Conservation (phyloP, 2,113 vertebrate genomes). For the Hippocampus abdominalis region DNA sequence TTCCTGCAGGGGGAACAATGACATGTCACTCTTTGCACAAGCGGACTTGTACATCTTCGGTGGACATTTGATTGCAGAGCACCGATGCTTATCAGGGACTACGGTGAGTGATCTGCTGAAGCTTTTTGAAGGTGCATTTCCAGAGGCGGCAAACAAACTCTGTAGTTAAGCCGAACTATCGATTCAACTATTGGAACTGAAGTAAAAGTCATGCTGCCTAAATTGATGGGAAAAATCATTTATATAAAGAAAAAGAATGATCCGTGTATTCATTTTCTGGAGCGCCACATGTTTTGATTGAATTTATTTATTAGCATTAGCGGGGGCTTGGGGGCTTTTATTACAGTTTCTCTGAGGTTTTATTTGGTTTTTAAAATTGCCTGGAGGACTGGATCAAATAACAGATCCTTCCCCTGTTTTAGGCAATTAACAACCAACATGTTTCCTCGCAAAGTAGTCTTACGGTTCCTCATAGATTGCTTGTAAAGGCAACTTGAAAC, state of each 20-base stretch:
- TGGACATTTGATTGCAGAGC: conserved; percentile 5
- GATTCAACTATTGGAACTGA: too few relatives aligned
- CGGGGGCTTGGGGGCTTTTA: background rate
- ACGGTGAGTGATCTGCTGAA: conserved; percentile 42
- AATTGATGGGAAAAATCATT: background rate
- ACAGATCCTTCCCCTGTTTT: background rate
- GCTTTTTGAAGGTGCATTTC: too few relatives aligned
- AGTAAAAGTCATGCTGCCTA: too few relatives aligned
- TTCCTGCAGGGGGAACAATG: conserved; percentile 11
- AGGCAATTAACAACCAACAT: background rate
- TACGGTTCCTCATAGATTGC: background rate
- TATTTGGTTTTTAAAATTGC: background rate
- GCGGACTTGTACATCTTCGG: background rate
- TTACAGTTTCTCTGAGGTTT: background rate
- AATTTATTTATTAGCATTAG: background rate
- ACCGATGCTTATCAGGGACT: conserved; percentile 1
- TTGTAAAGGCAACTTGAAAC: too few relatives aligned
- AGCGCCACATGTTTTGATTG: background rate
- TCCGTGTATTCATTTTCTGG: background rate
- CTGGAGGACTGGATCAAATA: background rate
- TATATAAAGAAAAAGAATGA: background rate
- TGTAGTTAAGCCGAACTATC: too few relatives aligned
- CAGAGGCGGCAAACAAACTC: too few relatives aligned
- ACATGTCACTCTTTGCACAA: conserved; percentile 6
- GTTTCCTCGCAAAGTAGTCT: background rate